These are phyloP conservation scores for Beaufortia kweichowensis DNA, from an alignment of 2,113 vertebrate species.

Conservation along the genomic window DNA sequence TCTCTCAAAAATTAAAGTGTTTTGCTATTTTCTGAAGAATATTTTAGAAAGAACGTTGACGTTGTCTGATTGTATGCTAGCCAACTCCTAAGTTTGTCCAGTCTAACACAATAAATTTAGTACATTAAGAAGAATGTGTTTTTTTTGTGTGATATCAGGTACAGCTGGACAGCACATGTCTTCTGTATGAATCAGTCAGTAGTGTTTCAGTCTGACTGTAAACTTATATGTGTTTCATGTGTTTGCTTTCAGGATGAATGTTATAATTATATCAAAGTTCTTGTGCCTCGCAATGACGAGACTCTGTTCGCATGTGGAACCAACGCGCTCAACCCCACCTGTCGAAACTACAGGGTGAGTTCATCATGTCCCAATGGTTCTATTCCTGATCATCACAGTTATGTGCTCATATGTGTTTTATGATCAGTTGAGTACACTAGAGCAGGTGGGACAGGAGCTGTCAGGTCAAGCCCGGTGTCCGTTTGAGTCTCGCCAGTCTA, in stretches of 20 bases:
- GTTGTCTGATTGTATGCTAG: too few relatives aligned
- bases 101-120: too few relatives aligned
- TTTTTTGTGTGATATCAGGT: too few relatives aligned
- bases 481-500: constrained; percentile 87
- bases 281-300: constrained; percentile 80
- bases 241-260: constrained; percentile 79
- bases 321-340: constrained; percentile 87
- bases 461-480: constrained; percentile 87
- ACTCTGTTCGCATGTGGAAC: constrained; percentile 86
- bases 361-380: neutral
- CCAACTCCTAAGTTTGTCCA: too few relatives aligned
- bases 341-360: constrained; percentile 83
- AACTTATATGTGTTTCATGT: neutral
- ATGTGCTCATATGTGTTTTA: neutral
- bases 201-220: neutral
- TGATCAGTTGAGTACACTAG: constrained; percentile 69
- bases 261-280: constrained; percentile 89
- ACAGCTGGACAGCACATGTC: neutral
- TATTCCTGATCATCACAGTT: too few relatives aligned
- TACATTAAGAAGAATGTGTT: too few relatives aligned
- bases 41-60: too few relatives aligned
- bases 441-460: constrained; percentile 83
- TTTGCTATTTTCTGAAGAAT: too few relatives aligned
- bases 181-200: neutral
- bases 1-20: neutral